Evolutionary conservation across 2,888 invertebrate species (phyloP).

Genomic region (Xestia sexstrigata): DNA sequence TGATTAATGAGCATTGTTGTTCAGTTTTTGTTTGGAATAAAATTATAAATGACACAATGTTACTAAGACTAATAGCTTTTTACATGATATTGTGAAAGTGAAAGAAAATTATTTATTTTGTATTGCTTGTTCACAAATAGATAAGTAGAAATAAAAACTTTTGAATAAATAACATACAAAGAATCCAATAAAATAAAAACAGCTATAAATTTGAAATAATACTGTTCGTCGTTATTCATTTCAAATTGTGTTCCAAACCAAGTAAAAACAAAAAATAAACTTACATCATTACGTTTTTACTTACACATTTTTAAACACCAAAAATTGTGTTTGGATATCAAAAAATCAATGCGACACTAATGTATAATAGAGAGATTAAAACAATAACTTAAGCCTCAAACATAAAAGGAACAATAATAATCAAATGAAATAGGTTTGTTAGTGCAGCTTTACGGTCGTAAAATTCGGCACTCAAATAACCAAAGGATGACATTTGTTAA

Average conservation of each 20-base stretch:
- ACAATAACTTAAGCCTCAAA: background rate
- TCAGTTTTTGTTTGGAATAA: conserved; percentile 50
- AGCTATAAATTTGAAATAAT: background rate
- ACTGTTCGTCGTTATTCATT: background rate
- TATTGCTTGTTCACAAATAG: background rate
- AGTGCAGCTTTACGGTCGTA: conserved; percentile 18
- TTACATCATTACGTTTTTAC: background rate
- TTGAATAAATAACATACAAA: background rate
- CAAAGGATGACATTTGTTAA: conserved; percentile 30
- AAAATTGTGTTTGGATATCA: background rate
- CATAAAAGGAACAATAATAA: conserved; percentile 10
- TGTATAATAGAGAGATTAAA: background rate
- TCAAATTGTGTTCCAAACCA: background rate
- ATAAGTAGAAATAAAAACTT: background rate
- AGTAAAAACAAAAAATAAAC: background rate
- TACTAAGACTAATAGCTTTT: conserved; percentile 21
- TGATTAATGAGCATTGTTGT: conserved; percentile 50
- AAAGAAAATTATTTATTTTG: conserved; percentile 14
- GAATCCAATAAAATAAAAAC: background rate
- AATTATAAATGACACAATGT: conserved; percentile 50
- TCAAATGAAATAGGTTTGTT: conserved; percentile 2
- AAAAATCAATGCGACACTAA: background rate
- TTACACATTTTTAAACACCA: background rate
- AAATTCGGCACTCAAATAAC: conserved; percentile 7
- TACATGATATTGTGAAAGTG: conserved; percentile 3